phyloP scores from a whole-genome alignment of 2,113 vertebrate species.

The Cephalopterus ornatus region DNA sequence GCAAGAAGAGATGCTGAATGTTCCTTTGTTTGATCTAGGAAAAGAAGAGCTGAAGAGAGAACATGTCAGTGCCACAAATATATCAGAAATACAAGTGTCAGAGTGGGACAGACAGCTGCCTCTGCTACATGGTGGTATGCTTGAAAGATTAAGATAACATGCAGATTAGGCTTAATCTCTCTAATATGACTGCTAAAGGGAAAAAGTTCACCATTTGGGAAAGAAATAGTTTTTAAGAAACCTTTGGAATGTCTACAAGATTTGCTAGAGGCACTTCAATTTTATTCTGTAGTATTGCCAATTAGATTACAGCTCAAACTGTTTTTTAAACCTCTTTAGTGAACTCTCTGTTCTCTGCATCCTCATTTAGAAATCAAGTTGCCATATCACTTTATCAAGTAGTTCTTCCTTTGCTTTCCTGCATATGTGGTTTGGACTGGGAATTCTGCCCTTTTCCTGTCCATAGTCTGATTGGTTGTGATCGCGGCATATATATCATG shows the following conservation, averaged over 20 bases:
- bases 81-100: neutral
- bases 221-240: neutral
- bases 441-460: neutral
- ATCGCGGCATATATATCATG: neutral
- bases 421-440: neutral
- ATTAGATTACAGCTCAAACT: neutral
- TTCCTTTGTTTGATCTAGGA: neutral
- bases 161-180: neutral
- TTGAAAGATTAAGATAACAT: neutral
- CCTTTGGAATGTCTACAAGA: neutral
- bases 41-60: neutral
- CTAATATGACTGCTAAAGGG: neutral
- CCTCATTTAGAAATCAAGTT: neutral
- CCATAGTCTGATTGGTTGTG: fast-evolving
- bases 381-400: neutral
- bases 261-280: neutral
- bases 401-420: neutral
- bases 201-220: neutral
- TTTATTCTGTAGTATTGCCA: neutral
- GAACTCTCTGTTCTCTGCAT: neutral
- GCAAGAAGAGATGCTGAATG: neutral
- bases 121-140: neutral
- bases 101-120: neutral
- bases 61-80: neutral
- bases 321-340: neutral